Percentiles rank a stretch among this genome's conserved stretches.
phyloP scores from a whole-genome alignment of 2,113 vertebrate species.

The Lepus americanus region DNA sequence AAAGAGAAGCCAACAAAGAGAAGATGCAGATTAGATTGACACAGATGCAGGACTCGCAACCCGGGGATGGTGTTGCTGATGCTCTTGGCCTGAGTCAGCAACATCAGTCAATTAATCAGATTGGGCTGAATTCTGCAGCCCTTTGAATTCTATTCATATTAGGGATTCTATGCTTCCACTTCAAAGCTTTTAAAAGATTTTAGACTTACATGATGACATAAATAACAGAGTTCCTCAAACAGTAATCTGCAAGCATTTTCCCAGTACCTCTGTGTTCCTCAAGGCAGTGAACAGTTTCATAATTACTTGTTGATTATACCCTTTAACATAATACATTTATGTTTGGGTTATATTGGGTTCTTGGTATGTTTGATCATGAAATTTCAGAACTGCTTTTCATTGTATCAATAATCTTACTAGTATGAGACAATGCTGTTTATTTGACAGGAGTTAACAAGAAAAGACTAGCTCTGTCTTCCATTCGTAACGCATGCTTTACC shows the following conservation, averaged over 20 bases:
- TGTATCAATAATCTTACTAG: not conserved
- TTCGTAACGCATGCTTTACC: too few species aligned
- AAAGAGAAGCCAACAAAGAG: not conserved
- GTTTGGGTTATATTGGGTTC: not conserved
- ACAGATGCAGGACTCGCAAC: not conserved
- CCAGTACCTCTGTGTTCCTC: not conserved
- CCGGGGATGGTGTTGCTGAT: too few species aligned
- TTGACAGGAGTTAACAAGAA: not conserved
- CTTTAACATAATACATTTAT: not conserved
- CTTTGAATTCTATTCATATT: not conserved
- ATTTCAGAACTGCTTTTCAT: not conserved
- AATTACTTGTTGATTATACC: not conserved
- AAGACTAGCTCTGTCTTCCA: not conserved
- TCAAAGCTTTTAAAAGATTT: not conserved
- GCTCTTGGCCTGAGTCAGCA: not conserved
- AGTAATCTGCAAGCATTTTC: not conserved
- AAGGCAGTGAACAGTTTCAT: not conserved
- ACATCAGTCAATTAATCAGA: not conserved
- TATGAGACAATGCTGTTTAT: not conserved
- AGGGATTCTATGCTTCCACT: not conserved
- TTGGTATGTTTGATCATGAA: not conserved
- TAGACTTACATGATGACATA: not conserved
- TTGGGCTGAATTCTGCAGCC: not conserved
- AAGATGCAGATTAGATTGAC: not conserved
- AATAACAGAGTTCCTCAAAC: not conserved